These are phyloP conservation scores for Embiotoca jacksoni DNA, from an alignment of 2,113 vertebrate genomes.

Conservation along the genomic window DNA sequence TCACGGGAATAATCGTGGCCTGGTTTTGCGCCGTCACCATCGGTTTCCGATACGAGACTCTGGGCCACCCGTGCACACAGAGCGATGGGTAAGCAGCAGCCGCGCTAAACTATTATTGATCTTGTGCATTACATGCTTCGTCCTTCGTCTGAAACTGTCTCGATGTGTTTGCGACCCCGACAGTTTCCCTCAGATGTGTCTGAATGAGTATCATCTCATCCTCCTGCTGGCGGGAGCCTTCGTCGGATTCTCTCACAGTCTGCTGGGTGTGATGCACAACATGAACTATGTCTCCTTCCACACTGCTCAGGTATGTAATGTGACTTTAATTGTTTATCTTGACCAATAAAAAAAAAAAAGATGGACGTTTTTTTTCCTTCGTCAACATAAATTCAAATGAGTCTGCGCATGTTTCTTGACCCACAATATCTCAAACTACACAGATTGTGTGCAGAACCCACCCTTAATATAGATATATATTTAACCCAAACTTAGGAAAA, in stretches of 20 bases:
- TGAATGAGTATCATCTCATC: constrained; percentile 94
- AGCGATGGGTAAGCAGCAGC: constrained; percentile 83
- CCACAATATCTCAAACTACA: not conserved
- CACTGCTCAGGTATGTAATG: constrained; percentile 88
- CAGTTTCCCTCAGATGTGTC: constrained; percentile 81
- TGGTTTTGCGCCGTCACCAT: constrained; percentile 92
- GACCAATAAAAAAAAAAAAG: not conserved
- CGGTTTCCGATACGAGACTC: constrained; percentile 86
- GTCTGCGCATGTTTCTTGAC: not conserved
- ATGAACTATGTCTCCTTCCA: constrained; percentile 95
- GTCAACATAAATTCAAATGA: not conserved
- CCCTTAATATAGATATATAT: not conserved
- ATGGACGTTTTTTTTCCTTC: not conserved
- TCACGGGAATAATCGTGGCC: constrained; percentile 90
- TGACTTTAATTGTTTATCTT: not conserved
- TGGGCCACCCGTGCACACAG: constrained; percentile 82
- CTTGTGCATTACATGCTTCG: not conserved
- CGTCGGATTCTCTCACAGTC: constrained; percentile 92
- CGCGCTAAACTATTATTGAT: not conserved
- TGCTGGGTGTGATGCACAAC: constrained; percentile 91
- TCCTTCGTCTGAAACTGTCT: not conserved
- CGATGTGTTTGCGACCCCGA: constrained; percentile 29
- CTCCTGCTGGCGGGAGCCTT: constrained; percentile 92
- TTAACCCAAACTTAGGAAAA: not conserved
- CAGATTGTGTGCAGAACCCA: not conserved